Conservation (phyloP, 1,140 invertebrate genomes). For the Pseudachorutes palmiensis region DNA sequence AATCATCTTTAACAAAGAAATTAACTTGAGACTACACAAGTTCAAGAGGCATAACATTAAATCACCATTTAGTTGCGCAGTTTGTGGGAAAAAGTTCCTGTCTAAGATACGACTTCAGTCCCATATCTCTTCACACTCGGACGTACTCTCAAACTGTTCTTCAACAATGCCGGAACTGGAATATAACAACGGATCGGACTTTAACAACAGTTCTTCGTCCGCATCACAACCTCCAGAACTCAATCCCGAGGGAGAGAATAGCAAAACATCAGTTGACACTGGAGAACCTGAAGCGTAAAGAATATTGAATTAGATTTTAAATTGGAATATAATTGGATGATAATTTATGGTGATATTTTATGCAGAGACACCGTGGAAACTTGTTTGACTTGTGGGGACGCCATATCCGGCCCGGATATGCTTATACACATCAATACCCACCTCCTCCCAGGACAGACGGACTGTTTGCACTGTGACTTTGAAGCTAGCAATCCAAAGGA, state of each 20-base stretch:
- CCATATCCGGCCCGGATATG: background rate
- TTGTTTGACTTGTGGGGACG: background rate
- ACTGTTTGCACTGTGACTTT: slow-evolving; percentile 7
- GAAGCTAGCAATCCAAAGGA: background rate
- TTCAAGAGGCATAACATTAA: background rate
- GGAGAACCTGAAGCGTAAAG: background rate
- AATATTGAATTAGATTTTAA: background rate
- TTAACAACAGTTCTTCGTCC: slow-evolving; percentile 1
- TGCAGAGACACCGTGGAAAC: background rate
- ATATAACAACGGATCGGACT: background rate
- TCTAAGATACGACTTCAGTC: background rate
- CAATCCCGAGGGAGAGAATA: background rate
- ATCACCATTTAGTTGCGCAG: background rate
- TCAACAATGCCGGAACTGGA: slow-evolving; percentile 6
- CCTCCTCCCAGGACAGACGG: background rate
- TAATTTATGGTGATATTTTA: background rate
- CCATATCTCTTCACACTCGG: background rate
- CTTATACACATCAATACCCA: background rate
- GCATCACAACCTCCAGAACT: slow-evolving; percentile 4
- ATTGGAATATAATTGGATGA: no score
- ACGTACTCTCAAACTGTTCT: background rate
- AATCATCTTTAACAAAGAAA: slow-evolving; percentile 4
- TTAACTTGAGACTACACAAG: background rate
- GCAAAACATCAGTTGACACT: background rate
- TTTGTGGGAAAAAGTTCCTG: slow-evolving; percentile 8